A percentile compares a stretch with the other conserved stretches of the same genome.
These are phyloP conservation scores for Pomacea maculata DNA, from an alignment of 1,140 invertebrate genomes.

Conservation along the genomic window DNA sequence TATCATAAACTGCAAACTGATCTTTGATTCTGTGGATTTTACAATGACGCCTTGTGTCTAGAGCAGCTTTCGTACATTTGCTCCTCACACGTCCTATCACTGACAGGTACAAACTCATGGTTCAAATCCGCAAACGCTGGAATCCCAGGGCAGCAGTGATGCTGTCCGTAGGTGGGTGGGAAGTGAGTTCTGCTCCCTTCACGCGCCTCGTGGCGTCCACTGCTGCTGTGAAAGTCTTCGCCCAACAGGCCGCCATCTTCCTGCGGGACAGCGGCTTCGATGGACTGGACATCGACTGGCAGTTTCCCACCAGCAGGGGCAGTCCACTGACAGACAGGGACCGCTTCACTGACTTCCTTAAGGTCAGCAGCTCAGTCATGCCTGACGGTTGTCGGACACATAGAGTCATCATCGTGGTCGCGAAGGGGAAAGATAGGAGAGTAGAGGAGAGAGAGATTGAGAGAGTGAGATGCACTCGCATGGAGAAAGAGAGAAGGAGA, in stretches of 20 bases:
- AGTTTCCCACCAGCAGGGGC: conserved; percentile 77
- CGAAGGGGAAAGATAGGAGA: too few species aligned
- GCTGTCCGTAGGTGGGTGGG: conserved; percentile 95
- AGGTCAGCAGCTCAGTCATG: conserved; percentile 13
- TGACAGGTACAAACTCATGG: conserved; percentile 70
- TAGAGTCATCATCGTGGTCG: too few species aligned
- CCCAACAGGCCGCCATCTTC: conserved; percentile 77
- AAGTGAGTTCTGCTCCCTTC: conserved; percentile 84
- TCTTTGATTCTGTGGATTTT: too few species aligned
- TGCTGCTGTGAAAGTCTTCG: conserved; percentile 39
- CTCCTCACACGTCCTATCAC: too few species aligned
- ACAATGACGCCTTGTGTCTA: too few species aligned
- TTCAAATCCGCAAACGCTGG: conserved; percentile 12
- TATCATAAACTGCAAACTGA: not conserved
- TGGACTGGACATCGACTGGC: conserved; percentile 94
- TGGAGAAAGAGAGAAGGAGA: too few species aligned
- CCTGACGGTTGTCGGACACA: too few species aligned
- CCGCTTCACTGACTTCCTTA: conserved; percentile 27
- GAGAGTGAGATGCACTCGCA: too few species aligned
- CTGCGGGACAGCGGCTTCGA: conserved; percentile 92
- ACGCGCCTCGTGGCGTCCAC: conserved; percentile 38
- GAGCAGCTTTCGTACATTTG: too few species aligned
- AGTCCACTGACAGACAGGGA: conserved; percentile 17
- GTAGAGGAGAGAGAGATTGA: too few species aligned
- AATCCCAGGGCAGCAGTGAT: conserved; percentile 75